A percentile compares a stretch with the other conserved stretches of the same genome.
phyloP scores from a whole-genome alignment of 2,113 vertebrate species.

The Ictalurus furcatus region DNA sequence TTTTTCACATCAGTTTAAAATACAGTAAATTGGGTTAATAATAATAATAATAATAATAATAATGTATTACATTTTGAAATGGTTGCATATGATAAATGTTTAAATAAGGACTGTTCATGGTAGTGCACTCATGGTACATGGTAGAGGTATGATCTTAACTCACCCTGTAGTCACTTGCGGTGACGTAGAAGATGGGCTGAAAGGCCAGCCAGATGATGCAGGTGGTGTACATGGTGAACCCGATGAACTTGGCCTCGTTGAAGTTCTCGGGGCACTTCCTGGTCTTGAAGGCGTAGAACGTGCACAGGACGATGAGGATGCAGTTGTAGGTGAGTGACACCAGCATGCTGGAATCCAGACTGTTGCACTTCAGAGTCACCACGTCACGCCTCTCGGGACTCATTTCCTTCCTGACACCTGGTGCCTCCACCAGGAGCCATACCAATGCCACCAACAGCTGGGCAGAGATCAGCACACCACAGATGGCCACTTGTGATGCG shows the following conservation, averaged over 20 bases:
- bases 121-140: neutral
- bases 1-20: neutral
- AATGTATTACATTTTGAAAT: neutral
- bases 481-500: constrained; percentile 94
- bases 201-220: constrained; percentile 99
- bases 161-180: constrained; percentile 97
- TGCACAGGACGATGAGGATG: constrained; percentile 95
- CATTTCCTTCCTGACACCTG: constrained; percentile 90
- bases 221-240: constrained; percentile 99
- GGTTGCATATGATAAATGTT: neutral
- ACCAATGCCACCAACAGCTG: constrained; percentile 88
- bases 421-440: constrained; percentile 91
- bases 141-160: constrained; percentile 58
- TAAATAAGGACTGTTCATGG: neutral
- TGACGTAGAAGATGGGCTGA: constrained; percentile 98
- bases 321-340: constrained; percentile 95
- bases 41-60: neutral
- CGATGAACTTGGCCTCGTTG: constrained; percentile 99
- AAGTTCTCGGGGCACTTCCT: constrained; percentile 98
- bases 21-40: neutral
- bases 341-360: constrained; percentile 94
- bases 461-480: constrained; percentile 90
- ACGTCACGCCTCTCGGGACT: constrained; percentile 89
- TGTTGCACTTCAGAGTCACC: constrained; percentile 95
- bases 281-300: constrained; percentile 98